These are phyloP conservation scores for Tiliacea aurago DNA, from an alignment of 2,888 invertebrate genomes.

Conservation along the genomic window DNA sequence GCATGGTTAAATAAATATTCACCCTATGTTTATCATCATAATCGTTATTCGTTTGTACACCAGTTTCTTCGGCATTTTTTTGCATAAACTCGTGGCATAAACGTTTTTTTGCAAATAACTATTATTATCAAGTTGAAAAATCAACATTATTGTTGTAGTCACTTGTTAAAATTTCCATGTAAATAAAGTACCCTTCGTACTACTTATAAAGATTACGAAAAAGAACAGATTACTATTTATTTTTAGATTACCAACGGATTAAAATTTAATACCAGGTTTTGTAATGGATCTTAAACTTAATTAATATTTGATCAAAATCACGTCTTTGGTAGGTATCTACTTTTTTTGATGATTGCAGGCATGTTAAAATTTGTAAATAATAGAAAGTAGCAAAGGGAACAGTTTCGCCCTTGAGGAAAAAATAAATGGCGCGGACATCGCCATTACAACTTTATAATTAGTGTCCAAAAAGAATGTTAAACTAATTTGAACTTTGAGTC, in stretches of 20 bases:
- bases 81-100: neutral
- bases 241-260: slow-evolving; percentile 43
- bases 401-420: slow-evolving; percentile 32
- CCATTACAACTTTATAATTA: slow-evolving; percentile 5
- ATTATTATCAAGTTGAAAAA: slow-evolving; percentile 30
- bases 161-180: slow-evolving; percentile 24
- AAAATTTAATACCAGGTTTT: slow-evolving; percentile 33
- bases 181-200: neutral
- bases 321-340: neutral
- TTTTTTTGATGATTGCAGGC: neutral
- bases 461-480: slow-evolving; percentile 1
- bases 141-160: slow-evolving; percentile 19
- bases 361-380: neutral
- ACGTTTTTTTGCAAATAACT: slow-evolving; percentile 18
- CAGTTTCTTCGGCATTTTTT: slow-evolving; percentile 17
- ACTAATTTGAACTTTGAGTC: slow-evolving; percentile 18
- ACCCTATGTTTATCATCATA: neutral
- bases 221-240: slow-evolving; percentile 9
- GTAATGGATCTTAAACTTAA: slow-evolving; percentile 5
- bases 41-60: slow-evolving; percentile 2
- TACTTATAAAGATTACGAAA: slow-evolving; percentile 5
- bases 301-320: slow-evolving; percentile 7
- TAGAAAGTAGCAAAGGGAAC: slow-evolving; percentile 20
- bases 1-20: neutral
- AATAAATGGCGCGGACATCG: slow-evolving; percentile 43